Conservation (phyloP, 2,888 invertebrate species). For the Brachycybe producta region DNA sequence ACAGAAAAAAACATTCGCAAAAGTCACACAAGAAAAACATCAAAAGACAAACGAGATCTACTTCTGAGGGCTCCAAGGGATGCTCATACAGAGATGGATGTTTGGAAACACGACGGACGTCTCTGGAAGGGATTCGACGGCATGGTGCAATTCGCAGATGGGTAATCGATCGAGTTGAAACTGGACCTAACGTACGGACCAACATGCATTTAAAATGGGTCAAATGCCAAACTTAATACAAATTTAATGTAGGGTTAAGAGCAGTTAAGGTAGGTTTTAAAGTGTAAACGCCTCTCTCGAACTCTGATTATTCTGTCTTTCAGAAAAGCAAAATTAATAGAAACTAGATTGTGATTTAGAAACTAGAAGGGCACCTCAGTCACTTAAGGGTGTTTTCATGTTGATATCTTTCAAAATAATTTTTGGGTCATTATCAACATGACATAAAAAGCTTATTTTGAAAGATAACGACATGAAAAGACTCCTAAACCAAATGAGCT, state of each 20-base stretch:
- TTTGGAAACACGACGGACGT: constrained; percentile 59
- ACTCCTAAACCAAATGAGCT: no score
- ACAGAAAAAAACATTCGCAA: not conserved
- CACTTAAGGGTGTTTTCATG: no score
- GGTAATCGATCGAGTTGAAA: constrained; percentile 66
- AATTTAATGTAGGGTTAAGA: not conserved
- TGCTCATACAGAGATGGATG: constrained; percentile 45
- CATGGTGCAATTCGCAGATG: constrained; percentile 72
- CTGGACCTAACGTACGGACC: constrained; percentile 41
- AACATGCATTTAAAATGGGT: not conserved
- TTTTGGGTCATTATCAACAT: no score
- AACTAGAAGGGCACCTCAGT: no score
- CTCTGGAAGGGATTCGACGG: constrained; percentile 59
- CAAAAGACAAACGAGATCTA: constrained; percentile 22
- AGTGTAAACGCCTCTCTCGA: no score
- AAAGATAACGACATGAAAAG: no score
- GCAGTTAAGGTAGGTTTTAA: no score
- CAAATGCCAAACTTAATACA: constrained; percentile 1
- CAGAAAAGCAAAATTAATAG: no score
- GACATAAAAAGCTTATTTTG: no score
- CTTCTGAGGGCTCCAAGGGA: constrained; percentile 54
- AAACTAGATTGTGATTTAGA: no score
- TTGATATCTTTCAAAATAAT: no score
- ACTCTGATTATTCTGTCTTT: no score
- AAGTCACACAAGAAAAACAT: not conserved